Evolutionary conservation across 2,797 vertebrate species (phyloP), one percentile per base, ranked within the genome.

Genomic region (Pristis pectinata): DNA sequence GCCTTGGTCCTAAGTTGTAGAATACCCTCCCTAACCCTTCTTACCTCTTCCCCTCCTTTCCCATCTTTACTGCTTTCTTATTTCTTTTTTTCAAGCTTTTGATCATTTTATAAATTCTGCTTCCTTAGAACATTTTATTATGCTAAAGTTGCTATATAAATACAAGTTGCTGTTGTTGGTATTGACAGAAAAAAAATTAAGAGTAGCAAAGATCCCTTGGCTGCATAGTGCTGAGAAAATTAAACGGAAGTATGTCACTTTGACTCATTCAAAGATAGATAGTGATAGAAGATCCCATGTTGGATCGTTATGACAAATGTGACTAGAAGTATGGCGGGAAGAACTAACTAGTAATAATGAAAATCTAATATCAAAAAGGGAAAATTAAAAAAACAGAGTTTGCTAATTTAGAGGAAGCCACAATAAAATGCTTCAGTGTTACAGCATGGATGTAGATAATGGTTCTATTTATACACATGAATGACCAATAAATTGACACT

Each of bases 401-500:
- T 85, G 19, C 82, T 85, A 53, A 56, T 87, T 87, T 9, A 87
- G 53, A 56, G 83, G 49, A 56, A 87, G 77, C 77, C 11, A 79
- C n/a, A 37, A 79, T 79, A 79, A 76, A 30, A 79, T 37, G 77
- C 13, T 79, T 79, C 77, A 77, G 74, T 79, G 37, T 41, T 79
- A 79, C 11, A 79, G 77, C n/a, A 79, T 15, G n/a, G 37, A 41
- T 11, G 34, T 37, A 37, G 77, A 79, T 37, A 79, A 79, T 37
- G 37, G 77, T 79, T 79, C 37, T 37, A 79, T 79, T 79, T 79
- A 79, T 41, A 70, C 11, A 41, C 77, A 79, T 79, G 77, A 79
- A 37, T 79, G 77, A 79, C 77, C 77, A 79, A 79, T 79, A 37
- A 79, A 79, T 79, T 79, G 77, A 41, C n/a, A 79, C n/a, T 41